A percentile compares a stretch with the other conserved stretches of the same genome.
phyloP scores from a whole-genome alignment of 2,888 invertebrate species.

The Drosophila fungiperda region DNA sequence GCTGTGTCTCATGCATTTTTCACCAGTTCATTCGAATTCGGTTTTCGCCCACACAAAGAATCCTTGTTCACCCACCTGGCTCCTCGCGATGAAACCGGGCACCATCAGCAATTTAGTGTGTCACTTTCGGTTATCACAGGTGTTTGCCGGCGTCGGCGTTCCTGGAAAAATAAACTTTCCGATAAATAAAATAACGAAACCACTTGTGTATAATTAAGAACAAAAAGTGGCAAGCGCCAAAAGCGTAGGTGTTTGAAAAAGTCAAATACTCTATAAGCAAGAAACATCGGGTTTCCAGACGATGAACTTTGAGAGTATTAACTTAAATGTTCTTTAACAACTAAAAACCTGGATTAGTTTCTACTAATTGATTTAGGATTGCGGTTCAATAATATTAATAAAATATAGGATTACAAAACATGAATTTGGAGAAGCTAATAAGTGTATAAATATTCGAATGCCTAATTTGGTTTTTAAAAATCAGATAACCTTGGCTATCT shows the following conservation, averaged over 20 bases:
- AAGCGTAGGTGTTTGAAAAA: neutral
- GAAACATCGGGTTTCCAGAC: neutral
- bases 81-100: conserved; percentile 9
- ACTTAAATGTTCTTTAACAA: neutral
- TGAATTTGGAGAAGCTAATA: neutral
- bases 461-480: neutral
- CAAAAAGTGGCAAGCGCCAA: conserved; percentile 5
- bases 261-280: conserved; percentile 13
- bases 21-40: conserved; percentile 2
- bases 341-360: neutral
- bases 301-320: neutral
- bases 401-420: neutral
- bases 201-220: conserved; percentile 50
- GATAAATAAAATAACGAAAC: conserved; percentile 45
- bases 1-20: conserved; percentile 31
- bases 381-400: neutral
- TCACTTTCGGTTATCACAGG: conserved; percentile 50
- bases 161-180: conserved; percentile 10
- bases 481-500: neutral
- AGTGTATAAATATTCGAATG: neutral
- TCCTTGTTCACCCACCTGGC: conserved; percentile 30
- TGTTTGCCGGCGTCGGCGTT: conserved; percentile 26
- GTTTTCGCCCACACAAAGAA: conserved; percentile 9
- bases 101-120: neutral
- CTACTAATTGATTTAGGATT: neutral